phyloP scores from a whole-genome alignment of 2,888 invertebrate species.

The Rotaria macrura region DNA sequence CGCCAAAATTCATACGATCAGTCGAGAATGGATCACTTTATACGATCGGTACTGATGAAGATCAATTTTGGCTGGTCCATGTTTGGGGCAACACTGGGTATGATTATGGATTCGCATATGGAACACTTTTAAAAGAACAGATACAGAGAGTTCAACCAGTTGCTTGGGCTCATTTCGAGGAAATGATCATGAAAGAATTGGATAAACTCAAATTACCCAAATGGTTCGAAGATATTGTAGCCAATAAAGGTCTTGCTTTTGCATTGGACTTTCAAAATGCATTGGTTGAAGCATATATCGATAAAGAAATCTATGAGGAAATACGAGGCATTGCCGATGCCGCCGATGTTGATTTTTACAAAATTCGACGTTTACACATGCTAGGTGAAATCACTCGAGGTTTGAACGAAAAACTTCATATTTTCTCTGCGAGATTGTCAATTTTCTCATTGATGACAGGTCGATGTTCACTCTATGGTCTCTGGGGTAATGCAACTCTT shows the following conservation, averaged over 20 bases:
- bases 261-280: constrained; percentile 30
- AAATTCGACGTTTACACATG: constrained; percentile 28
- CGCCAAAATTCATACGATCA: constrained; percentile 14
- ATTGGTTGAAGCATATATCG: constrained; percentile 23
- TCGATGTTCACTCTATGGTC: constrained; percentile 31
- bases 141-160: not conserved
- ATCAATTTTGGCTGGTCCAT: constrained; percentile 25
- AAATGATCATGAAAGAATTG: not conserved
- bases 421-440: not conserved
- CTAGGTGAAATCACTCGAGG: constrained; percentile 32
- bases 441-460: not conserved
- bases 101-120: constrained; percentile 31
- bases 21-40: constrained; percentile 31
- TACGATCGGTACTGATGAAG: constrained; percentile 26
- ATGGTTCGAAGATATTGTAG: constrained; percentile 5
- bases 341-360: constrained; percentile 22
- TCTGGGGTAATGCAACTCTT: constrained; percentile 27
- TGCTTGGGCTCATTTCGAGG: not conserved
- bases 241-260: not conserved
- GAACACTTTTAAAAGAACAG: constrained; percentile 22
- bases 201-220: not conserved
- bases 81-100: constrained; percentile 26
- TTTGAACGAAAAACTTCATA: too few relatives aligned
- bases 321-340: constrained; percentile 31
- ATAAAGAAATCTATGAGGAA: constrained; percentile 27